Evolutionary conservation across 2,113 vertebrate species (phyloP).

Genomic region (Telmatochromis sp.): DNA sequence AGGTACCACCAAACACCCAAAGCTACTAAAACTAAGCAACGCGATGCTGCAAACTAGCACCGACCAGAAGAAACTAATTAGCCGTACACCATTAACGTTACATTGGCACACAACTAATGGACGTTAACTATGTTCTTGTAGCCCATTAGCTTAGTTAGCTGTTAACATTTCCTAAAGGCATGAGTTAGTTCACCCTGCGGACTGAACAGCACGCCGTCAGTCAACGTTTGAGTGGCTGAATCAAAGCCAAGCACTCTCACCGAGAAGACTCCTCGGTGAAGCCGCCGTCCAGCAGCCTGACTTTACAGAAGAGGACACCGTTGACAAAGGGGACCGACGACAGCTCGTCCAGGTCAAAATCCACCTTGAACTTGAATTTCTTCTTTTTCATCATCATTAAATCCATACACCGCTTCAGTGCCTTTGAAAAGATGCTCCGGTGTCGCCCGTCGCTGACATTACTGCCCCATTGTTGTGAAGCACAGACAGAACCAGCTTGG

Average conservation of each 20-base stretch:
- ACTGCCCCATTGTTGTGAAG: slow-evolving; percentile 27
- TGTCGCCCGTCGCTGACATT: slow-evolving; percentile 6
- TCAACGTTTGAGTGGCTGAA: background rate
- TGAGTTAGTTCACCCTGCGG: background rate
- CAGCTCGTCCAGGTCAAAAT: slow-evolving; percentile 91
- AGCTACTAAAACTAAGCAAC: background rate
- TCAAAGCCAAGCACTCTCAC: slow-evolving; percentile 56
- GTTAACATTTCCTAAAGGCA: background rate
- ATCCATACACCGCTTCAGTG: slow-evolving; percentile 64
- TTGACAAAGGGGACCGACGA: slow-evolving; percentile 96
- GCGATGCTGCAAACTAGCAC: background rate
- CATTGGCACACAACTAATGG: background rate
- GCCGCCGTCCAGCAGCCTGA: slow-evolving; percentile 90
- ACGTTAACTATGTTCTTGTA: background rate
- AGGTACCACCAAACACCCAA: background rate
- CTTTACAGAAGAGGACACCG: slow-evolving; percentile 95
- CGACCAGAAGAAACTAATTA: background rate
- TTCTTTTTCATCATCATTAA: slow-evolving; percentile 96
- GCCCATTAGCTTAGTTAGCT: background rate
- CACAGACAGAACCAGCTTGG: background rate
- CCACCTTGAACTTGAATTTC: slow-evolving; percentile 97
- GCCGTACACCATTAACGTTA: background rate
- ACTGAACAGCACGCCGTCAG: background rate
- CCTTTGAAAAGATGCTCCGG: background rate
- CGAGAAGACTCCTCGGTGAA: slow-evolving; percentile 90